Base-by-base conservation (phyloP, 23 tunicate genomes). In the Trididemnum nubilum region DNA sequence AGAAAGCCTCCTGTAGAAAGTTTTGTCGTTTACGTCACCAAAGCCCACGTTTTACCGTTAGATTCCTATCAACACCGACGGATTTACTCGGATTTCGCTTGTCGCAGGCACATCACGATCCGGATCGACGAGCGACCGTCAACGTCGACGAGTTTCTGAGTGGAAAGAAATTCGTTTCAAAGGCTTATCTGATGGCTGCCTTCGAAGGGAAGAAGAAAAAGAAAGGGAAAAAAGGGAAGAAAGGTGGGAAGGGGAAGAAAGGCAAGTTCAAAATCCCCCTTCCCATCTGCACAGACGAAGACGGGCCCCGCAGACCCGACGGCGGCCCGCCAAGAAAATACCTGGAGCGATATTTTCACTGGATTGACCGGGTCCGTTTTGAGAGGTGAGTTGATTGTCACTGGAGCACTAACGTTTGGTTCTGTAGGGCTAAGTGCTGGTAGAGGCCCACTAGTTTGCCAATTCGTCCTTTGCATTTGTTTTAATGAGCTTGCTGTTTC, bases 291-390 rank as follows among this genome's bases (percentile, higher is more conserved):
- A 74, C 67, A 23, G 84, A 80, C 0, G 66, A 80, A 31, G 93
- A 93, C 33, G 93, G 89, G 4, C 93, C 93, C 0, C 72, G 98
- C 0, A 35, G 98, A 23, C 87, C 98, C 9, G 93, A 93, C 74
- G 98, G 98, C 33, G 98, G 98, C 21, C 98, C 98, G 31, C 98
- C 98, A 51, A 37, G 57, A 35, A 73, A 50, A 30, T 93, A 77
- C 75, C 94, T 93, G 22, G 93, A 87, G 37, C 84, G 83, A 33
- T 94, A 93, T 63, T 36, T 88, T 32, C 91, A 75, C 2, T 84
- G 87, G 87, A 93, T 87, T 12, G 98, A 93, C 58, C 80, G 81
- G 0, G 87, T 39, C 29, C 61, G 98, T 64, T 93, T 93, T 66
- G 80, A 84, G 80, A 84, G 93, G 98, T 93, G 51, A 54, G 23